phyloP scores from a whole-genome alignment of 2,888 invertebrate genomes.

The Mythimna loreyi region DNA sequence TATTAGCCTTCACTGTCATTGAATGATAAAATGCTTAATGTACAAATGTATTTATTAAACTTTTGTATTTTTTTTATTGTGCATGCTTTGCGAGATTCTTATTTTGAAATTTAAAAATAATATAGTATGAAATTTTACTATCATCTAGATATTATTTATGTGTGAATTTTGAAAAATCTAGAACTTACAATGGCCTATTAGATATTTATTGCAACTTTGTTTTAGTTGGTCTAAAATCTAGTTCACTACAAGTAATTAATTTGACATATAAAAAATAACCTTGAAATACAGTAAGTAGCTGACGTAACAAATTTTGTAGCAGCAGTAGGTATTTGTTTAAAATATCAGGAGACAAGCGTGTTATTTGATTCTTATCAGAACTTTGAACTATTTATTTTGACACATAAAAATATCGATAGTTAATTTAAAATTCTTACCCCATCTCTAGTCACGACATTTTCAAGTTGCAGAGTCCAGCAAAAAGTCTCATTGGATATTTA shows the following conservation, averaged over 20 bases:
- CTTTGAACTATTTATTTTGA: background rate
- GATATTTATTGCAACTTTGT: constrained; percentile 6
- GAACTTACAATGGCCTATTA: constrained; percentile 20
- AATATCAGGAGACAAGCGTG: background rate
- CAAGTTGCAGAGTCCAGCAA: constrained; percentile 77
- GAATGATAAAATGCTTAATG: background rate
- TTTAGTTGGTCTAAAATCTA: background rate
- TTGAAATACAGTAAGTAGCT: background rate
- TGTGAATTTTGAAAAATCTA: background rate
- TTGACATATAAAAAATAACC: constrained; percentile 8
- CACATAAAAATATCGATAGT: constrained; percentile 33
- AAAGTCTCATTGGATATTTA: constrained; percentile 87
- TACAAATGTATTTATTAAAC: background rate
- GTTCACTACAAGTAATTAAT: background rate
- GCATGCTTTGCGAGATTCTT: background rate
- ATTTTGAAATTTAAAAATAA: background rate
- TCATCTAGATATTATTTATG: background rate
- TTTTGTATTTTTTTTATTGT: background rate
- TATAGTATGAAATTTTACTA: background rate
- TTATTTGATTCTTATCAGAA: background rate
- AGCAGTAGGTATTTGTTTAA: background rate
- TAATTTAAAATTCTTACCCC: constrained; percentile 31
- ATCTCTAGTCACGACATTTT: constrained; percentile 76
- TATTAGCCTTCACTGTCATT: constrained; percentile 70
- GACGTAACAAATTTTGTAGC: background rate